Percentiles rank a stretch among this genome's conserved stretches.
Evolutionary conservation across 2,797 vertebrate species (phyloP).

Genomic region (Perdix hodgsoniae): DNA sequence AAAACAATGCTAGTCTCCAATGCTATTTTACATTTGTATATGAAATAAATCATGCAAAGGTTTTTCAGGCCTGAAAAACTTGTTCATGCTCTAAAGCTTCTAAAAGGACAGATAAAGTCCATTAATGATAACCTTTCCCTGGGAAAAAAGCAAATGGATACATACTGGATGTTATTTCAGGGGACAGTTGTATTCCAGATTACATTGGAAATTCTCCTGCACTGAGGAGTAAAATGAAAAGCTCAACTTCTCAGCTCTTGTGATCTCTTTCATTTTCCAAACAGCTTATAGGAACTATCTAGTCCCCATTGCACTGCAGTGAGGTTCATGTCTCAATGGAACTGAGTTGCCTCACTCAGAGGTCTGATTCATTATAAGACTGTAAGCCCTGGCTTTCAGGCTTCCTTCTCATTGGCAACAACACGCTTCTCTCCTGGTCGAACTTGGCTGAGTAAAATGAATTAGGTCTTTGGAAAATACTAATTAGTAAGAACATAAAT

Average conservation of each 20-base stretch:
- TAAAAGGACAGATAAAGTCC: not conserved
- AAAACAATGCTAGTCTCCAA: slow-evolving; percentile 32
- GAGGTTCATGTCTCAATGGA: accelerated
- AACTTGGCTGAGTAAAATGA: not conserved
- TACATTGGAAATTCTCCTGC: not conserved
- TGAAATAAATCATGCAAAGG: slow-evolving; percentile 38
- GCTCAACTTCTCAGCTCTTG: not conserved
- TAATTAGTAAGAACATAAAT: not conserved
- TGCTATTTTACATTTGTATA: slow-evolving; percentile 32
- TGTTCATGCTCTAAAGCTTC: slow-evolving; percentile 1
- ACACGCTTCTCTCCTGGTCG: not conserved
- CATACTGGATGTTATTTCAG: not conserved
- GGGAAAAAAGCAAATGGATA: not conserved
- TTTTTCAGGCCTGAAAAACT: slow-evolving; percentile 2
- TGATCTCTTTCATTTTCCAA: not conserved
- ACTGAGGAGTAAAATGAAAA: not conserved
- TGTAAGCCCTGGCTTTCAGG: not conserved
- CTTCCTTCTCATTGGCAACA: not conserved
- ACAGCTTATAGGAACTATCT: not conserved
- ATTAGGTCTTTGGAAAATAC: not conserved
- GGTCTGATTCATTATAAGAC: not conserved
- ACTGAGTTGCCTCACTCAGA: not conserved
- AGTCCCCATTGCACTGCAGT: not conserved
- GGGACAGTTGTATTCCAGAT: not conserved
- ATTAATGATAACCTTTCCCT: not conserved